Evolutionary conservation across 2,797 vertebrate genomes (phyloP).

Genomic region (Poeciliopsis infans): DNA sequence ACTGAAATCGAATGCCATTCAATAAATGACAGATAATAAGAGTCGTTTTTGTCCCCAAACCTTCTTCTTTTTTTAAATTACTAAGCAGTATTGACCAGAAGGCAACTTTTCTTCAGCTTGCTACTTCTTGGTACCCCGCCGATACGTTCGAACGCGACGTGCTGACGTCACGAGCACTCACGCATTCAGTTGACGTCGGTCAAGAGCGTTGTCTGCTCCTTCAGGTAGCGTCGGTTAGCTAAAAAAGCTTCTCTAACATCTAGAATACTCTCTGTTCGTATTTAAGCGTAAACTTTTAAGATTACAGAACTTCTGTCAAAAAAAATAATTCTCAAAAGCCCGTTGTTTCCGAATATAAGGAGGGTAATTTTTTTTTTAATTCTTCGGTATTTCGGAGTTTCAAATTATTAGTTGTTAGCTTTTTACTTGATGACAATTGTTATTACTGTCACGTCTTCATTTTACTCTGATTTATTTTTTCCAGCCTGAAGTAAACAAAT

Average conservation of each 20-base stretch:
- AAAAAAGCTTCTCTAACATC: background rate
- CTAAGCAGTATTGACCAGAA: background rate
- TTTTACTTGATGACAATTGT: background rate
- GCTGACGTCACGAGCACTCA: constrained; percentile 33
- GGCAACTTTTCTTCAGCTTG: background rate
- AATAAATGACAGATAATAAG: background rate
- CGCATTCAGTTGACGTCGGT: constrained; percentile 12
- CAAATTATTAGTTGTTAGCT: background rate
- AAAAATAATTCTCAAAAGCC: background rate
- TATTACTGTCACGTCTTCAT: background rate
- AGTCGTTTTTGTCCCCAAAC: background rate
- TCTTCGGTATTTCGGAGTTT: background rate
- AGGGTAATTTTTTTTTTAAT: background rate
- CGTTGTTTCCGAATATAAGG: background rate
- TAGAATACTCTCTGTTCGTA: background rate
- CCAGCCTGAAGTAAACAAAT: background rate
- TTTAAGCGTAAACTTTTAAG: background rate
- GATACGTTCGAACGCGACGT: constrained; percentile 74
- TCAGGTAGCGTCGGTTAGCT: background rate
- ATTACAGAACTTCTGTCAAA: background rate
- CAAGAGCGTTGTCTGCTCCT: constrained; percentile 13
- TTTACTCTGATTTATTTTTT: background rate
- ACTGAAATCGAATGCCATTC: constrained; percentile 13
- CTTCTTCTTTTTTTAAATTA: background rate
- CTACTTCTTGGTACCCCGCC: constrained; percentile 50